These are phyloP conservation scores for Drosophila recens DNA, from an alignment of 2,888 invertebrate genomes.

Conservation along the genomic window DNA sequence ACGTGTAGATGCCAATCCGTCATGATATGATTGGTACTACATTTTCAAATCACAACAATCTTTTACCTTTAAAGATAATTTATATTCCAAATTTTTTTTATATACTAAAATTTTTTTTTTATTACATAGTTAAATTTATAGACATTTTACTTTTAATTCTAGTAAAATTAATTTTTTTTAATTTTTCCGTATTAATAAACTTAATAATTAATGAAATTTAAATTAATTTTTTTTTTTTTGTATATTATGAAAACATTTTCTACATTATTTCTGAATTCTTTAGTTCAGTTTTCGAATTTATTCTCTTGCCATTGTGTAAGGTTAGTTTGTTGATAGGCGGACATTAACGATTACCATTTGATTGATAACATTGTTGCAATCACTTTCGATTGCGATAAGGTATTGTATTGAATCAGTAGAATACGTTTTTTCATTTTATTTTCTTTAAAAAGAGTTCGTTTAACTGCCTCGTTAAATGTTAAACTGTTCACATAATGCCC, in stretches of 20 bases:
- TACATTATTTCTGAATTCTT: neutral
- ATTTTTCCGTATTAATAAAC: too few species aligned
- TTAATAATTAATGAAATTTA: too few species aligned
- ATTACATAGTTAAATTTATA: neutral
- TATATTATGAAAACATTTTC: neutral
- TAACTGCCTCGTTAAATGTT: conserved; percentile 9
- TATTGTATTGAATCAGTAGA: neutral
- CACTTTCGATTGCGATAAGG: conserved; percentile 16
- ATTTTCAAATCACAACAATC: neutral
- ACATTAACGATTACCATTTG: conserved; percentile 1
- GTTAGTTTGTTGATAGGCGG: conserved; percentile 16
- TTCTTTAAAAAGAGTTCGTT: conserved; percentile 6
- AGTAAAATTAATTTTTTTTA: too few species aligned
- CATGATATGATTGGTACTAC: neutral
- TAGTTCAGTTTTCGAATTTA: neutral
- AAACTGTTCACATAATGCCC: conserved; percentile 34
- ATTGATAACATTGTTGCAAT: conserved; percentile 15
- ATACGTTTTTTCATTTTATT: neutral
- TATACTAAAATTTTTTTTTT: neutral
- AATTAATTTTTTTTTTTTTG: too few species aligned
- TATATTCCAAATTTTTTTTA: too few species aligned
- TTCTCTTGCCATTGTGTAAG: conserved; percentile 5
- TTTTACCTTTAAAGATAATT: too few species aligned
- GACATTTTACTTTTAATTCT: neutral
- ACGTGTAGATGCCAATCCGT: conserved; percentile 12